Conservation (phyloP, 1,140 invertebrate species). For the Bradynema listronoti region DNA sequence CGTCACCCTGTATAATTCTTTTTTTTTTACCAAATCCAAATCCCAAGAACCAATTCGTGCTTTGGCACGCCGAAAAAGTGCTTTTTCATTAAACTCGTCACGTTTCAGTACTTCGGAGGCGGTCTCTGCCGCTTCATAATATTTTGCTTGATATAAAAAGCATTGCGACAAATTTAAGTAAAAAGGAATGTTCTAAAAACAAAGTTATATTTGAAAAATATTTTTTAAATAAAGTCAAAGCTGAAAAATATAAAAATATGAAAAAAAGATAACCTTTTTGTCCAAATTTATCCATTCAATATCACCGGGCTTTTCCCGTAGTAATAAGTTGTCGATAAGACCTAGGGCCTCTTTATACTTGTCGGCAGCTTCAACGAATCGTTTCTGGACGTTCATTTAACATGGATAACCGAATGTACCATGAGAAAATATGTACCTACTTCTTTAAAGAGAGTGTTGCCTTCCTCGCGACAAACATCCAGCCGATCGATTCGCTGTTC, state of each 20-base stretch:
- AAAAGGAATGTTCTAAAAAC: constrained; percentile 60
- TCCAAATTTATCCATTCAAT: constrained; percentile 60
- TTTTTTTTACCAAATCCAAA: constrained; percentile 60
- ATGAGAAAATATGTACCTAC: constrained; percentile 30
- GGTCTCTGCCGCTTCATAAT: constrained; percentile 60
- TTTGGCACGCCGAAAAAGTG: constrained; percentile 60
- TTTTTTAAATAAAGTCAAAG: too few relatives aligned
- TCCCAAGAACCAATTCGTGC: constrained; percentile 61
- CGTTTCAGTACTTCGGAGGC: constrained; percentile 49
- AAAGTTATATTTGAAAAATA: too few relatives aligned
- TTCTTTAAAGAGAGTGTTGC: constrained; percentile 60
- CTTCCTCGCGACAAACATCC: constrained; percentile 58
- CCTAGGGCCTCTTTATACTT: constrained; percentile 61
- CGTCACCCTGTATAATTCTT: too few relatives aligned
- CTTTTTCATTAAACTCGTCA: constrained; percentile 60
- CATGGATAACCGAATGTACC: too few relatives aligned
- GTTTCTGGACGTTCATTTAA: constrained; percentile 27
- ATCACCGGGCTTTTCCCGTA: constrained; percentile 62
- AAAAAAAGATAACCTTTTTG: constrained; percentile 35
- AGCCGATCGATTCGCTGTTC: constrained; percentile 59
- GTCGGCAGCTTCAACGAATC: constrained; percentile 53
- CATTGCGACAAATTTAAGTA: constrained; percentile 62
- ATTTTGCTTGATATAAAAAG: constrained; percentile 59
- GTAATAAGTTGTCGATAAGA: constrained; percentile 60
- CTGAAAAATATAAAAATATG: constrained; percentile 2